Base-by-base conservation (phyloP, 2,113 vertebrate species). In the Mesembrinibis cayennensis region DNA sequence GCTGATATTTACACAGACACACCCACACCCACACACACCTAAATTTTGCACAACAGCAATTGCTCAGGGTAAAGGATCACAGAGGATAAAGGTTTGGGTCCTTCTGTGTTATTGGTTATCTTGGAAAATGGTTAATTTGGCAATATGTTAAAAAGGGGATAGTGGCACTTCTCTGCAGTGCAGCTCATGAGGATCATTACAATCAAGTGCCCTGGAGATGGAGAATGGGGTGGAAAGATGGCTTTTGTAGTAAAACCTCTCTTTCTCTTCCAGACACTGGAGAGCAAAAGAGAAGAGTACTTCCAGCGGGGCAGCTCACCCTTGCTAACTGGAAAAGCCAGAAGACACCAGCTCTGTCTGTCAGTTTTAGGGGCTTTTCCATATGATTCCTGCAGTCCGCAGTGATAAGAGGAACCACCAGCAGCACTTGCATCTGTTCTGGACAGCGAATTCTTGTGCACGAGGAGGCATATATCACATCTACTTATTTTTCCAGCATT, bases 401-500 rank as follows among this genome's bases (percentile, higher is more conserved):
- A 66, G 32, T 29, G 71, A 17, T 36, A 72, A 82, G 34, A 82
- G 38, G 47, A 85, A 23, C 32, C 73, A 77, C 30, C n/a, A 89
- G 38, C 42, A 78, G 70, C 14, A 23, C 38, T 63, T 58, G 19
- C 80, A 69, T 82, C 47, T 56, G 10, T 63, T 85, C 59, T 47
- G 30, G 71, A 71, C 70, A 89, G 70, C 4, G 1, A 69, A 62
- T 63, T 52, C 53, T 82, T n/a, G 30, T 42, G 49, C 38, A 61
- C 66, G 76, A 50, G 18, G 25, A 36, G 29, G 12, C 32, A 73
- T 67, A 77, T 52, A 92, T 95, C 92, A 50, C 82, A 70, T 55
- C 77, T 70, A 42, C 53, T 95, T 91, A 93, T 81, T 89, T 88
- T 83, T 59, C 79, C 93, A 93, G 53, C 58, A 13, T 67, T 92